Conservation (phyloP, 2,113 vertebrate species). For the Actenoides lindsayi region DNA sequence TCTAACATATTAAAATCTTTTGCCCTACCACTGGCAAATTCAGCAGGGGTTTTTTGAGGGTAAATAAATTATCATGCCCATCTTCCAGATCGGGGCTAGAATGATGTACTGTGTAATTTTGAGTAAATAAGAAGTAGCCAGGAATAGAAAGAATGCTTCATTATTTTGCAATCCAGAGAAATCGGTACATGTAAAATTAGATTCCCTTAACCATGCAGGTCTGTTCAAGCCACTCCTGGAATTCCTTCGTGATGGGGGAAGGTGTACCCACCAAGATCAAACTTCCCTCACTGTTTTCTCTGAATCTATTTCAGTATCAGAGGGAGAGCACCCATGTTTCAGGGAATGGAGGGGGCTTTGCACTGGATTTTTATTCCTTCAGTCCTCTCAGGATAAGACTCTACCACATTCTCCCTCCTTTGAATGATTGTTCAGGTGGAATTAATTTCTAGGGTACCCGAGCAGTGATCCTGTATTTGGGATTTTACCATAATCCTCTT, state of each 20-base stretch:
- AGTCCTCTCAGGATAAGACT: neutral
- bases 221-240: constrained; percentile 37
- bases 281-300: neutral
- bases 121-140: neutral
- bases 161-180: constrained; percentile 45
- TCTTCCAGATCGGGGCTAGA: constrained; percentile 36
- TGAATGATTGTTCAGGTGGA: neutral
- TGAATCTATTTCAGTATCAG: neutral
- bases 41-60: neutral
- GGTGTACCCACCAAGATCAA: neutral
- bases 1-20: neutral
- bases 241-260: neutral
- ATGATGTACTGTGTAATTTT: neutral
- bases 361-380: neutral
- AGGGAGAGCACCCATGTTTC: neutral
- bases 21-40: neutral
- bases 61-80: constrained; percentile 47
- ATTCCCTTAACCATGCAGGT: constrained; percentile 17
- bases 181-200: constrained; percentile 46
- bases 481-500: neutral
- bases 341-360: neutral
- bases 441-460: neutral
- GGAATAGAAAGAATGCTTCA: constrained; percentile 43
- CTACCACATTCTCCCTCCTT: neutral
- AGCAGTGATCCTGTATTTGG: neutral